Conservation (phyloP, 2,888 invertebrate genomes). For the Eretmocerus hayati region DNA sequence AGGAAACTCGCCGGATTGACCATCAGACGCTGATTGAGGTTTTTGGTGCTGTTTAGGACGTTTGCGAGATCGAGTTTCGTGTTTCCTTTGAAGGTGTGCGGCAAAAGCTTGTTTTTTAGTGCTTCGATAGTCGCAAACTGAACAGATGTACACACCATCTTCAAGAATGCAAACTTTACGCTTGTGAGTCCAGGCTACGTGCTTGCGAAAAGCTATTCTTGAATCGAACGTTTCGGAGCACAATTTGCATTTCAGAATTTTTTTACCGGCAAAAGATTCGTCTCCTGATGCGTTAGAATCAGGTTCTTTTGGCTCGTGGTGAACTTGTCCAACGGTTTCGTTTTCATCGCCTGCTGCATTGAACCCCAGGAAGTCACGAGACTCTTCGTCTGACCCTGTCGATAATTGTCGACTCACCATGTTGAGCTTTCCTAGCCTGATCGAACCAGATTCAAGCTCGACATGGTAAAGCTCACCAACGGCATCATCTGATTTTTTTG, state of each 20-base stretch:
- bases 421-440: neutral
- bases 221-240: slow-evolving; percentile 40
- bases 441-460: neutral
- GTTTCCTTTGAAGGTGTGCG: slow-evolving; percentile 38
- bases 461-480: neutral
- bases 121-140: slow-evolving; percentile 41
- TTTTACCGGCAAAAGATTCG: neutral
- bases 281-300: neutral
- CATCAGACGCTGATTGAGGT: neutral
- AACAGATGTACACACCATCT: slow-evolving; percentile 39
- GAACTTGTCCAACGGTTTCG: slow-evolving; percentile 1
- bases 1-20: slow-evolving; percentile 29
- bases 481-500: neutral
- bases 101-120: slow-evolving; percentile 38
- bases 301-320: slow-evolving; percentile 7
- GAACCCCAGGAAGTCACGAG: slow-evolving; percentile 38
- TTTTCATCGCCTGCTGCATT: slow-evolving; percentile 36
- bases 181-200: slow-evolving; percentile 43
- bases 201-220: slow-evolving; percentile 36
- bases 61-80: slow-evolving; percentile 36
- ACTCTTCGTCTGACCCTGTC: slow-evolving; percentile 26
- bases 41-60: slow-evolving; percentile 25
- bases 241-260: slow-evolving; percentile 35
- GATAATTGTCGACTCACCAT: neutral
- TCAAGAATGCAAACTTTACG: slow-evolving; percentile 42